Evolutionary conservation across 2,888 invertebrate species (phyloP), one percentile per base, ranked within the genome.

Genomic region (Aleiodes alternator): DNA sequence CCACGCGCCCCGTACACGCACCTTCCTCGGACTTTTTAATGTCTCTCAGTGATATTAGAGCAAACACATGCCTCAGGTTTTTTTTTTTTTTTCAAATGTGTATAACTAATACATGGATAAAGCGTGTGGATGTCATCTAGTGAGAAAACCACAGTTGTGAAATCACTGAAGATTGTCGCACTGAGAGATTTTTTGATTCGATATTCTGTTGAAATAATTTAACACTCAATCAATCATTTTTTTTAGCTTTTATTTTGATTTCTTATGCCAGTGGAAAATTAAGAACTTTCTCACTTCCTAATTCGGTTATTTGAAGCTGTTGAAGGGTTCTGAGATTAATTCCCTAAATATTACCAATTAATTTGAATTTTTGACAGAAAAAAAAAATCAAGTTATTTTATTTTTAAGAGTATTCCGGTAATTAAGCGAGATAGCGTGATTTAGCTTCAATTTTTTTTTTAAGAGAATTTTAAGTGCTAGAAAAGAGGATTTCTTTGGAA

Each of bases 1-100:
- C 83, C 85, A 85, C 85, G 86, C 86, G 86, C 82, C 84, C 83
- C 82, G 82, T 79, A 78, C 77, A 80, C 77, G 66, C 78, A 75
- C 73, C 76, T 70, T 78, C 69, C 76, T 74, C 79, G 77, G 77
- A 77, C 77, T 34, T 34, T 34, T 43, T 74, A 78, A 78, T 80
- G 80, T 79, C 43, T 43, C 7, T 23, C 68, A 79, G 69, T 76
- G 69, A 74, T 50, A 48, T 66, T 73, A 66, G 57, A 71, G 51
- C 55, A 75, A 64, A 64, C 34, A 51, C 29, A 51, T 34, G 61
- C 61, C 61, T 61, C 11, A 38, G 59, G 23, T 23, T 23, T 23
- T 23, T 23, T 23, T 23, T 23, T 23, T 23, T 23, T 38, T 38
- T 64, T n/a, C 16, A 50, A 73, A 78, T 34, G 31, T 64, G 69